phyloP scores from a whole-genome alignment of 2,113 vertebrate species.

The Ameiurus melas region DNA sequence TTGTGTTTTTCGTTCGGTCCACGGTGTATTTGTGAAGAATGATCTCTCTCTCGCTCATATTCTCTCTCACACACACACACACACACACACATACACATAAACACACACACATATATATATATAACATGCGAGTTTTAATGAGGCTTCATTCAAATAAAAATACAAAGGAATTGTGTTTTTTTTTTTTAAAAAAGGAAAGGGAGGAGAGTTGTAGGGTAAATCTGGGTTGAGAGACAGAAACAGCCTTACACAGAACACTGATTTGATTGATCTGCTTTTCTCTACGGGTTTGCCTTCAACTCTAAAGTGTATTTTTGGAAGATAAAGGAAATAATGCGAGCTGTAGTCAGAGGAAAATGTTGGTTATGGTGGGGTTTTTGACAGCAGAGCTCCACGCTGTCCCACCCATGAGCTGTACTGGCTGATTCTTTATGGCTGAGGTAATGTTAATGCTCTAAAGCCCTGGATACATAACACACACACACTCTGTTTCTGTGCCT shows the following conservation, averaged over 20 bases:
- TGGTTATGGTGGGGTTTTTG: not conserved
- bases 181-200: not conserved
- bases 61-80: too few relatives aligned
- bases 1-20: not conserved
- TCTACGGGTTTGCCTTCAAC: not conserved
- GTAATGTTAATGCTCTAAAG: constrained; percentile 38
- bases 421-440: constrained; percentile 48
- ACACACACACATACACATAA: too few relatives aligned
- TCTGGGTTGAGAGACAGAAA: not conserved
- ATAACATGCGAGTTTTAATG: not conserved
- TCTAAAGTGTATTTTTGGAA: not conserved
- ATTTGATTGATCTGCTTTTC: not conserved
- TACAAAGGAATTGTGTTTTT: not conserved
- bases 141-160: not conserved
- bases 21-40: not conserved
- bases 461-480: constrained; percentile 3
- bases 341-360: not conserved
- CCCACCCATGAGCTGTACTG: constrained; percentile 42
- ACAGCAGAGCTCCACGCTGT: constrained; percentile 22
- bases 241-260: not conserved
- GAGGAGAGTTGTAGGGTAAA: not conserved
- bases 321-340: not conserved
- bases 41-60: too few relatives aligned
- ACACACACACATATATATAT: not conserved
- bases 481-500: not conserved